phyloP scores from a whole-genome alignment of 2,888 invertebrate genomes.

The Dorcus parallelipipedus region DNA sequence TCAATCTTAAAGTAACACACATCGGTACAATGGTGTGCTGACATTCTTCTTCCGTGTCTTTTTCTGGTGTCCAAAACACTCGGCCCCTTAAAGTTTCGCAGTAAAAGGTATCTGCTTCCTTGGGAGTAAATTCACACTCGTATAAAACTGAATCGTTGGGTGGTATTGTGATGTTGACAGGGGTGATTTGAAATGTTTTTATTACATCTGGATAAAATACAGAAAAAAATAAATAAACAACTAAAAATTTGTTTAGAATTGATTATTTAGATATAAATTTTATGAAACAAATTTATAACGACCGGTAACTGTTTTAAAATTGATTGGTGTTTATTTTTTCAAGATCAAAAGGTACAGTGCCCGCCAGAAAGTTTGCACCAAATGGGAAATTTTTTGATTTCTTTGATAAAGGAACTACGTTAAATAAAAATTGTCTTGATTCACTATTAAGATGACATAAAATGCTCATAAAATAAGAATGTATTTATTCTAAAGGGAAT shows the following conservation, averaged over 20 bases:
- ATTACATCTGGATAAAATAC: conserved; percentile 28
- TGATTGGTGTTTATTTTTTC: no score
- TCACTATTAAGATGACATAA: neutral
- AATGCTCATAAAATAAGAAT: neutral
- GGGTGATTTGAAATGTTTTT: conserved; percentile 38
- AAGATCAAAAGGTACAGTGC: no score
- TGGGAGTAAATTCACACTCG: conserved; percentile 42
- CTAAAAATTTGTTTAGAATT: neutral
- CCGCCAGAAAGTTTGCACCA: neutral
- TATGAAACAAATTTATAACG: no score
- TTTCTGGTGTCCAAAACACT: conserved; percentile 33
- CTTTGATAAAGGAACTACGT: no score
- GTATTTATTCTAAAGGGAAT: no score
- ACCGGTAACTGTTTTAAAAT: no score
- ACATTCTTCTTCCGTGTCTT: neutral
- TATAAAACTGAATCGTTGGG: conserved; percentile 37
- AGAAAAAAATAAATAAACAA: conserved; percentile 5
- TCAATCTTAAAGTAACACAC: conserved; percentile 31
- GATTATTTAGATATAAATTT: no score
- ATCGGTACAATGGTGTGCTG: conserved; percentile 27
- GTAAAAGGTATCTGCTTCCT: conserved; percentile 33
- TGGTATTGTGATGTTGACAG: conserved; percentile 32
- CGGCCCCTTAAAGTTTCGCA: conserved; percentile 36
- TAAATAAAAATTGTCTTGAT: no score
- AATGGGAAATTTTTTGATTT: neutral